Evolutionary conservation across 2,113 vertebrate species (phyloP), one percentile per base, ranked within the genome.

Genomic region (Canis aureus): DNA sequence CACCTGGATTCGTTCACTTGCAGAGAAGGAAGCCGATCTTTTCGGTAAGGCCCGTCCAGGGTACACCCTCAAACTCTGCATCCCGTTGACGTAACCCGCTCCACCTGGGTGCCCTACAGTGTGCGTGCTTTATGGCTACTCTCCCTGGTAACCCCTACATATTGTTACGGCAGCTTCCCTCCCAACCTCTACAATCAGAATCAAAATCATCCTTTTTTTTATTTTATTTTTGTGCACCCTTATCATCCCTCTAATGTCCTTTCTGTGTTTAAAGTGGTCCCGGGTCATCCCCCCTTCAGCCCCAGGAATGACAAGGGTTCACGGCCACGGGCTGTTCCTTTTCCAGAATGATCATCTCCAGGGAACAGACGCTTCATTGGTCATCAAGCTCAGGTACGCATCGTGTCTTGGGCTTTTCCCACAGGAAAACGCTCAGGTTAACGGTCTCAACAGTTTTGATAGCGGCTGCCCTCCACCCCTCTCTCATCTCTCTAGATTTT

Each of bases 401-500:
- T 5, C 49, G 8, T 0, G 29, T n/a, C 10, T 27, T 6, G 0
- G 1, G 3, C 20, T 43, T 53, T 27, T 5, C 29, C 67, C 5
- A 4, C 9, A 19, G 7, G 60, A 51, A 49, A 23, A 83, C 13
- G 6, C 38, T 2, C 25, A 53, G 43, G 19, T 23, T 27, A 10
- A 27, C 0, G 19, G 57, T 55, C 51, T 17, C 1, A 1, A 8
- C 32, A 35, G 57, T 25, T 35, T 59, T 25, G 57, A 69, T 8
- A 57, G 22, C 8, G 16, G 5, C 38, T 64, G 10, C 5, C 23
- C 19, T 53, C 59, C 13, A 1, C 1, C 12, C 10, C 3, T 8
- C 3, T 1, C 4, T 4, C 22, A 32, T 66, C 1, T 43, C 32
- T 78, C 51, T 5, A 22, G 6, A 13, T 60, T 76, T 86, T 73